Conservation (phyloP, 2,113 vertebrate genomes). For the Felis catus region F.catus_Fca126_mat1.0 CM031412.1:18745501-18746000, state of each 20-base stretch:
- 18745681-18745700: too few species aligned
- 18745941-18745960: neutral
- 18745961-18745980: neutral
- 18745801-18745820: neutral
- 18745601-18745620: neutral
- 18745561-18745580: neutral
- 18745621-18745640: neutral
- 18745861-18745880: neutral
- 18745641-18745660: neutral
- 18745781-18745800: neutral
- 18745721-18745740: neutral
- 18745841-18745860: neutral
- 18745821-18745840: neutral
- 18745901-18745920: fast-evolving
- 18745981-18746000: neutral
- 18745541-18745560: neutral
- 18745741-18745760: neutral
- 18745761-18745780: neutral
- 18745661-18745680: neutral
- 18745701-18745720: fast-evolving
- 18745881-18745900: neutral
- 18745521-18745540: neutral
- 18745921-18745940: neutral
- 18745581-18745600: neutral
- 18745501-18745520: neutral